Conservation (phyloP, 2,797 vertebrate species). For the Austrolebias charrua region DNA sequence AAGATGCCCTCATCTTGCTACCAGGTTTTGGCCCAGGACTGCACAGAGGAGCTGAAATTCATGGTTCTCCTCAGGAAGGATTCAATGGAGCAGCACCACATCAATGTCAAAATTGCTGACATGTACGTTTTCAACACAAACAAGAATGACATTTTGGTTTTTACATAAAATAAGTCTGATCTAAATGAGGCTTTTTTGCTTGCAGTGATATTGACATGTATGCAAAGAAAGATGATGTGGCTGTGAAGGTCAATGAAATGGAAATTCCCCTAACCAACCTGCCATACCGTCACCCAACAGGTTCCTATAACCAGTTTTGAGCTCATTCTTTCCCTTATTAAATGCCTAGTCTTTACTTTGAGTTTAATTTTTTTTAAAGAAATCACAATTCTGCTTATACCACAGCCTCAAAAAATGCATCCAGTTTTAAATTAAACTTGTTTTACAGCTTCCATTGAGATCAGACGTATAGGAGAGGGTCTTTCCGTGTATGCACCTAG, state of each 20-base stretch:
- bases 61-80: slow-evolving; percentile 80
- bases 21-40: slow-evolving; percentile 84
- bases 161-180: slow-evolving; percentile 11
- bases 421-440: not conserved
- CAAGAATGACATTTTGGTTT: not conserved
- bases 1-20: slow-evolving; percentile 78
- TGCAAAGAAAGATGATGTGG: slow-evolving; percentile 53
- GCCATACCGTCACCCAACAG: slow-evolving; percentile 71
- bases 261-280: slow-evolving; percentile 63
- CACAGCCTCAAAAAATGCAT: no score
- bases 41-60: slow-evolving; percentile 82
- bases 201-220: slow-evolving; percentile 80
- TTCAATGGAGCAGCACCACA: slow-evolving; percentile 51
- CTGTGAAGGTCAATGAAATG: slow-evolving; percentile 79
- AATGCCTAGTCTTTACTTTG: no score
- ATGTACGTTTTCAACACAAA: slow-evolving; percentile 72
- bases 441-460: slow-evolving; percentile 64
- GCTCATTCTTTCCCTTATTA: not conserved
- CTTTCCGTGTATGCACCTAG: slow-evolving; percentile 71
- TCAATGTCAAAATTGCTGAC: slow-evolving; percentile 78
- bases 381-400: no score
- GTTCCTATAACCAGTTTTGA: slow-evolving; percentile 30
- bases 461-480: slow-evolving; percentile 67
- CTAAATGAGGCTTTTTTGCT: not conserved
- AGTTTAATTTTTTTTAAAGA: no score